A percentile compares a stretch with the other conserved stretches of the same genome.
These are phyloP conservation scores for Arge pagana DNA, from an alignment of 2,888 invertebrate genomes.

Conservation along the genomic window DNA sequence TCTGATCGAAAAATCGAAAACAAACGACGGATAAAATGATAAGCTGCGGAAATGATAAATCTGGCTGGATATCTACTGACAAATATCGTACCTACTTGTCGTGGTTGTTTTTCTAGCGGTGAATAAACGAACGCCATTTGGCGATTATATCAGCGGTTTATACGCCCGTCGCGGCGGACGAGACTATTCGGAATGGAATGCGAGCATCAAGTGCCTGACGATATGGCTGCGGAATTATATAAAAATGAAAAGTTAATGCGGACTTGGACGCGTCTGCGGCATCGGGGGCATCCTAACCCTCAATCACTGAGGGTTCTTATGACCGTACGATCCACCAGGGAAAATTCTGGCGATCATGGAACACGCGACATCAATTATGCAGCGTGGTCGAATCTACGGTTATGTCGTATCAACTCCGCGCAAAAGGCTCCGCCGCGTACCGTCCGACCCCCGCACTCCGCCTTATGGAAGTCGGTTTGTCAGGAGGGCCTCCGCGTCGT, in stretches of 20 bases:
- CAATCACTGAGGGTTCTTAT: conserved; percentile 58
- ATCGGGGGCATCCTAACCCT: conserved; percentile 51
- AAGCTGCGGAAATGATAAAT: too few relatives aligned
- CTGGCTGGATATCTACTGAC: too few relatives aligned
- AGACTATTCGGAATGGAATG: not conserved
- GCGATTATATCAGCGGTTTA: conserved; percentile 7
- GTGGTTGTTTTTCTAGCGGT: too few relatives aligned
- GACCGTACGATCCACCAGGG: conserved; percentile 55
- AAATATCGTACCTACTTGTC: too few relatives aligned
- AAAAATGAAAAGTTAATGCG: conserved; percentile 57
- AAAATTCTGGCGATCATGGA: conserved; percentile 56
- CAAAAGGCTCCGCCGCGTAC: conserved; percentile 28
- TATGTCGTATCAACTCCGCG: conserved; percentile 44
- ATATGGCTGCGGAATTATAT: conserved; percentile 49
- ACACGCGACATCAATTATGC: conserved; percentile 56
- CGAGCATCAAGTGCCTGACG: conserved; percentile 15
- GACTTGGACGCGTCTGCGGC: conserved; percentile 36
- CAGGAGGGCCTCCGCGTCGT: conserved; percentile 39
- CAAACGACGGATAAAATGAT: too few relatives aligned
- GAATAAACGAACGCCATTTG: not conserved
- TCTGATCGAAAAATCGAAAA: too few relatives aligned
- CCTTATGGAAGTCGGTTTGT: conserved; percentile 51
- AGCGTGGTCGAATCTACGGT: conserved; percentile 55
- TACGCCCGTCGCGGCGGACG: not conserved
- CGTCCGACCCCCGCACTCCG: conserved; percentile 25